Base-by-base conservation (phyloP, 2,888 invertebrate genomes). In the Yponomeuta sedellus region DNA sequence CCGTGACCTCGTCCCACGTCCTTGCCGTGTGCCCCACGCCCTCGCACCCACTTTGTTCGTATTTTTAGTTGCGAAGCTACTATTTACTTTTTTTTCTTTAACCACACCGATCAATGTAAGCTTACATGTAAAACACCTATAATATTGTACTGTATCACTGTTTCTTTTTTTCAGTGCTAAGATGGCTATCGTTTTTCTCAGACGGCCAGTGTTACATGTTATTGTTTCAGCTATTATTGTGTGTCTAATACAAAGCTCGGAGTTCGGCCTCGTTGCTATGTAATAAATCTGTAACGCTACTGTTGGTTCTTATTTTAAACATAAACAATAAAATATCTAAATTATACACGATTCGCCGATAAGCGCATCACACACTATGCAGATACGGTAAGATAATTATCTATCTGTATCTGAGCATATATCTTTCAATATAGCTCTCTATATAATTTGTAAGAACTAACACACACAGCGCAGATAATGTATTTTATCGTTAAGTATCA, bases 31-130 rank as follows among this genome's bases (percentile, higher is more conserved):
- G n/a, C n/a, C n/a, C n/a, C n/a, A n/a, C n/a, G n/a, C n/a, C n/a
- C n/a, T n/a, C n/a, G n/a, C n/a, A 61, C 61, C 61, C 40, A 61
- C 61, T 66, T 34, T n/a, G 25, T 52, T 66, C 44, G 28, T 58
- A 58, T 65, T 39, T 59, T 64, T 8, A 12, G 61, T 66, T 61
- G 61, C 66, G 16, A 44, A 12, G 66, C 66, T 61, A 61, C 20
- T 19, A 64, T 65, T 58, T 64, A 16, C 10, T 44, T 52, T 52
- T 52, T 52, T 1, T 52, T 52, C 0, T 40, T 10, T 65, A 59
- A 65, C 65, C 58, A 34, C 34, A 34, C 34, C 65, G 16, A 20
- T 65, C 65, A 34, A 59, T 65, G 65, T 65, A 20, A 20, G 65
- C 65, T 65, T 65, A 10, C 3, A 39, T 62, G 44, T 52, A 16